Evolutionary conservation across 2,888 invertebrate species (phyloP), one percentile per base, ranked within the genome.

Genomic region (Eledone cirrhosa): DNA sequence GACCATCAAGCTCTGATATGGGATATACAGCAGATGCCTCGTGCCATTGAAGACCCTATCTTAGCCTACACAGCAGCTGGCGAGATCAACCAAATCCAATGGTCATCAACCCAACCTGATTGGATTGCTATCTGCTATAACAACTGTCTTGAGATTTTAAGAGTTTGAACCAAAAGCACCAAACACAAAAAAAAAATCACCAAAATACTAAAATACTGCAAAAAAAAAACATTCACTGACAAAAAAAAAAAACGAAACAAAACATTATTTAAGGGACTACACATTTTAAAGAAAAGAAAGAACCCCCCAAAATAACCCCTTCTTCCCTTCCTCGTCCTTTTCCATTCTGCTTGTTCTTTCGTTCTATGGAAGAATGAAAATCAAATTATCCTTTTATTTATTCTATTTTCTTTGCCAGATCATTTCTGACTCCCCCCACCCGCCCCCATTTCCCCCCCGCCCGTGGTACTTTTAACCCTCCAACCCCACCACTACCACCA

Each of bases 121-220:
- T 99, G 99, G 99, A 99, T 99, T 89, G 97, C 98, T 79, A 99
- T 99, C 91, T 99, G 98, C 92, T 99, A 99, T 92, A 98, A 98
- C 92, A 95, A 97, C 90, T 96, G 96, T 87, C 94, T 99, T 78
- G 99, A 99, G 92, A 99, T 99, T 87, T 93, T 99, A 85, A 93
- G 99, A 90, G 99, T 99, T 48, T 87, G 84, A 84, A 41, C 8
- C 11, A 41, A 41, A 41, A 41, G n/a, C n/a, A n/a, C n/a, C n/a
- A n/a, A n/a, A n/a, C n/a, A n/a, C n/a, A n/a, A n/a, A n/a, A n/a
- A n/a, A n/a, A n/a, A n/a, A n/a, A n/a, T n/a, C n/a, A n/a, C n/a
- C n/a, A n/a, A n/a, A n/a, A n/a, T n/a, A n/a, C n/a, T n/a, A n/a
- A n/a, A n/a, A n/a, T n/a, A n/a, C n/a, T n/a, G n/a, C n/a, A n/a